Percentiles rank a stretch among this genome's conserved stretches.
Conservation (phyloP, 2,113 vertebrate genomes). For the Cheilinus undulatus region DNA sequence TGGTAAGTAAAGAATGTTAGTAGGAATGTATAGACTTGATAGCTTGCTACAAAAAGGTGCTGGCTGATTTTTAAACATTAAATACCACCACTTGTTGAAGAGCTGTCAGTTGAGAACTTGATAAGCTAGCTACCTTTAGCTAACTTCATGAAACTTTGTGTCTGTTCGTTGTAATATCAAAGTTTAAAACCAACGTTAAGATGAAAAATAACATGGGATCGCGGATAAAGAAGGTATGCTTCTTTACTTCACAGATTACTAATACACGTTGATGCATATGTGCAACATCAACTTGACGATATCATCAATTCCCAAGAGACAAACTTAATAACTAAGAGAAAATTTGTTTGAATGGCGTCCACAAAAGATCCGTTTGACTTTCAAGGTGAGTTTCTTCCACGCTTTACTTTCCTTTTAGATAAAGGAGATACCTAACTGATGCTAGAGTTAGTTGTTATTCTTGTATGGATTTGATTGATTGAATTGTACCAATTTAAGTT, state of each 20-base stretch:
- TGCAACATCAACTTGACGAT: neutral
- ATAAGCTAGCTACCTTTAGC: conserved; percentile 22
- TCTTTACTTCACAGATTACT: conserved; percentile 1
- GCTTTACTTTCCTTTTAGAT: neutral
- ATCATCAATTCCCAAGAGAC: neutral
- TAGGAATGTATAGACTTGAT: fast-evolving
- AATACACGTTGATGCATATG: neutral
- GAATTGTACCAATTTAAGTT: no score
- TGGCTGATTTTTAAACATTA: no score
- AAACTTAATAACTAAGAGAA: neutral
- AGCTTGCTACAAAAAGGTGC: neutral
- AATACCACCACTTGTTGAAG: neutral
- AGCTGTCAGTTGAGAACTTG: conserved; percentile 20
- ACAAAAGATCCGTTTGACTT: conserved; percentile 75
- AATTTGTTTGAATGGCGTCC: conserved; percentile 65
- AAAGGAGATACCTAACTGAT: neutral
- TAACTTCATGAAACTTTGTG: conserved; percentile 3
- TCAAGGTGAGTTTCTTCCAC: conserved; percentile 52
- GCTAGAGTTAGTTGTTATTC: no score
- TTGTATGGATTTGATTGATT: no score
- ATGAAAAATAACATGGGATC: fast-evolving
- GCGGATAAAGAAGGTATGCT: neutral
- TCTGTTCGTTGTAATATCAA: neutral
- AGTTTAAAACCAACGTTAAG: neutral
- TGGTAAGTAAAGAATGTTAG: conserved; percentile 17